phyloP scores from a whole-genome alignment of 1,140 invertebrate genomes.

The Choristoneura fumiferana region DNA sequence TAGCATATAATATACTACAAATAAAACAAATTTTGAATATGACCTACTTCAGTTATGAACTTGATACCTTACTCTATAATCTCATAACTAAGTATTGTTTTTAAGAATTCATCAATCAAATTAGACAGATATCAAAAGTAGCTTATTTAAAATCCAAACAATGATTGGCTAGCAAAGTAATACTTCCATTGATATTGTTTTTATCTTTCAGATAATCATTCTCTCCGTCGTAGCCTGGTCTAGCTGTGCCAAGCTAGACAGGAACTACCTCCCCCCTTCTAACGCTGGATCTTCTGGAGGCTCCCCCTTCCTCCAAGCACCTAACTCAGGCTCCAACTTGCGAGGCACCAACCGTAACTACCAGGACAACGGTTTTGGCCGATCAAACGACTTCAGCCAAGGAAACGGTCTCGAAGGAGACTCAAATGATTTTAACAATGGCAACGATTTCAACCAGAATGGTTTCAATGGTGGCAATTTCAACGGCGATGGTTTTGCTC shows the following conservation, averaged over 20 bases:
- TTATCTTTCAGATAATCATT: conserved; percentile 57
- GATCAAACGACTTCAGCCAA: conserved; percentile 16
- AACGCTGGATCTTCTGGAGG: conserved; percentile 76
- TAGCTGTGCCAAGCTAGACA: conserved; percentile 75
- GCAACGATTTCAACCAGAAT: neutral
- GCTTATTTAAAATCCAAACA: too few species aligned
- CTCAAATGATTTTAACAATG: too few species aligned
- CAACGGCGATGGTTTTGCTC: conserved; percentile 6
- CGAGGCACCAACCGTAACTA: conserved; percentile 23
- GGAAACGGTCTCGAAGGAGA: neutral
- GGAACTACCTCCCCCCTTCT: conserved; percentile 80
- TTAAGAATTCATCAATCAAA: too few species aligned
- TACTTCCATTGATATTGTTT: conserved; percentile 16
- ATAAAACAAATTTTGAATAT: too few species aligned
- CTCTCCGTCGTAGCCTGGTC: conserved; percentile 41
- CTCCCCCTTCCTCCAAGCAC: conserved; percentile 53
- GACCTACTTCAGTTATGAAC: too few species aligned
- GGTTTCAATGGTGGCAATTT: neutral
- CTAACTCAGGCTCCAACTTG: conserved; percentile 24
- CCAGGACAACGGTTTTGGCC: neutral
- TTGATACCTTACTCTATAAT: too few species aligned
- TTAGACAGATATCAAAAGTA: too few species aligned
- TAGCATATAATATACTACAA: too few species aligned
- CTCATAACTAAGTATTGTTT: too few species aligned
- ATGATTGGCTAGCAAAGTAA: too few species aligned